Evolutionary conservation across 2,113 vertebrate species (phyloP), one percentile per base, ranked within the genome.

Genomic region (Tauraco erythrolophus): DNA sequence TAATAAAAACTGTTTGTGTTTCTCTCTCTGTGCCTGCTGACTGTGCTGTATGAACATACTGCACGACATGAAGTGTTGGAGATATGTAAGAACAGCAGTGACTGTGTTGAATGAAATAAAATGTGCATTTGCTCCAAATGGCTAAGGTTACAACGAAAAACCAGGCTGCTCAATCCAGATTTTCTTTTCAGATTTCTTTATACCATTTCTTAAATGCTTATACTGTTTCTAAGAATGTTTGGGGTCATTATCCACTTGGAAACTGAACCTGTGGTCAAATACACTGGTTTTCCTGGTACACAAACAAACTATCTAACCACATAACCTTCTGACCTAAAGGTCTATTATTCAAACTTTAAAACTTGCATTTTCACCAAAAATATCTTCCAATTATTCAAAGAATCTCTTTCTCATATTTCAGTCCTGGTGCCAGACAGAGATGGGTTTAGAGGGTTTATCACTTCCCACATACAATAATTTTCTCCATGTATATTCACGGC

Each of bases 71-170:
- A 93, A 94, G 74, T 89, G 81, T 37, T 74, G 74, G 74, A 91
- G 84, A 97, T 91, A 84, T 35, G 66, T 83, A 97, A 85, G 33
- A 91, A 96, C 70, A 80, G 91, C 78, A 94, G 70, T 2, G 7
- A 76, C 54, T 89, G 31, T 64, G 80, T 30, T 89, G 91, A 96
- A 81, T 56, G 61, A 94, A 93, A 88, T 84, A 94, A 92, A 97
- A 89, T 72, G 72, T 58, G 70, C 4, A 62, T 91, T 93, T 95
- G 75, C 79, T 93, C 84, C 66, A 89, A 90, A 94, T 39, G 79
- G 78, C 57, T 90, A 88, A 90, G 69, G 41, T 84, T 92, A 86
- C 70, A 69, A 80, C 23, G 82, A 19, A 95, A 86, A 83, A 33
- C 10, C 53, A 86, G 65, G 58, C 87, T 90, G 72, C 64, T 94